Conservation (phyloP, 1,140 invertebrate genomes). For the Dendrolimus kikuchii region DNA sequence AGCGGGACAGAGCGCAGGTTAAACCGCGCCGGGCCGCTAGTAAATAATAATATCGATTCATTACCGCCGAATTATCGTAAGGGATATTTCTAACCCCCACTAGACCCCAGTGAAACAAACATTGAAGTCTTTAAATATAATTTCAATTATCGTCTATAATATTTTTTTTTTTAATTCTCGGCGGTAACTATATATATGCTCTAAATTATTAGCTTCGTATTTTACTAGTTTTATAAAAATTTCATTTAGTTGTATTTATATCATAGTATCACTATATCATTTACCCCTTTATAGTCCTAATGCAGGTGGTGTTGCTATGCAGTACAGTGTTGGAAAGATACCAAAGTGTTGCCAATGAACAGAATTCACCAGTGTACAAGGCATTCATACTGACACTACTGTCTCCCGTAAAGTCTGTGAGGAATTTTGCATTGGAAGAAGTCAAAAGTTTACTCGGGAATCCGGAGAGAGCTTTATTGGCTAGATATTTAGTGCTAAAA, state of each 20-base stretch:
- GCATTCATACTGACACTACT: slow-evolving; percentile 48
- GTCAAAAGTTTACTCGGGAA: slow-evolving; percentile 38
- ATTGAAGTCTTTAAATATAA: no score
- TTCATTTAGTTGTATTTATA: slow-evolving; percentile 14
- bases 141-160: no score
- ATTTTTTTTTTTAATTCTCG: no score
- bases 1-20: no score
- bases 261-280: slow-evolving; percentile 51
- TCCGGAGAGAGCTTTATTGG: slow-evolving; percentile 34
- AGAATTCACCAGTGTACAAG: slow-evolving; percentile 40
- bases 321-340: slow-evolving; percentile 60
- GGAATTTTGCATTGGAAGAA: slow-evolving; percentile 35
- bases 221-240: no score
- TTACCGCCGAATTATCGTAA: no score
- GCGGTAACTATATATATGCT: no score
- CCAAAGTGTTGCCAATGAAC: slow-evolving; percentile 40
- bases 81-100: no score
- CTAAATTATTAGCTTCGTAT: no score
- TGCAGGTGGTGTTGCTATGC: slow-evolving; percentile 63
- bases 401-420: slow-evolving; percentile 40
- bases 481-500: slow-evolving; percentile 44
- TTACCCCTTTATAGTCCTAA: slow-evolving; percentile 70
- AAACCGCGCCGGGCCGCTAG: no score
- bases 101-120: no score
- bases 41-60: no score